Base-by-base conservation (phyloP, 64 coral and sea anemone genomes). In the Astreopora myriophthalma region DNA sequence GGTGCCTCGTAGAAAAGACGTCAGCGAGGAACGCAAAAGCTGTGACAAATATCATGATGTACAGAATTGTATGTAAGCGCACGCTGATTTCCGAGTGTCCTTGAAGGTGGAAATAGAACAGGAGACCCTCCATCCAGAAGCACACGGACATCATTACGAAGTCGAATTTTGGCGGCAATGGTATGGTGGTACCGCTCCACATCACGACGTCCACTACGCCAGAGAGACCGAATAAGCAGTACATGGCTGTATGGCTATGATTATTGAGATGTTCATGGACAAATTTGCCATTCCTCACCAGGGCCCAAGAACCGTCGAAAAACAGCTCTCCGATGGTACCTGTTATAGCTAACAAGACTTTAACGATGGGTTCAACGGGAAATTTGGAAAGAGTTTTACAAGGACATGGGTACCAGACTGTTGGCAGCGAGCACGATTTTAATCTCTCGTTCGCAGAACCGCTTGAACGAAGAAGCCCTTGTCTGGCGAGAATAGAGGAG, bases 51-150 rank as follows among this genome's bases (percentile, higher is more conserved):
- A 75, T 75, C 13, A 89, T 11, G 10, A 75, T 28, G 71, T 89
- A 89, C 1, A 89, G 70, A 35, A 89, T 62, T 3, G 55, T 78
- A 52, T 89, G 87, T 5, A 89, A 42, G n/a, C 87, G 87, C 22
- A 78, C 52, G 55, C 75, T 77, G 17, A 89, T 75, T 5, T 37
- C 73, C 0, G 87, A 77, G 29, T 77, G 71, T 5, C 74, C 57
- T 20, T 79, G 71, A 64, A 89, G 71, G 20, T 89, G 87, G 25
- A 75, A 75, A 16, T 66, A 75, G 37, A 89, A 89, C 32, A 89
- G 22, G 8, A 64, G 39, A 20, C 87, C 87, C 39, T 89, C 87
- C 19, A 89, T 37, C 69, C 58, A 63, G 25, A 89, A 89, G 25
- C 72, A 61, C 2, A 22, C 34, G 5, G 87, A 75, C 34, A 89